Percentiles rank a stretch among this genome's conserved stretches.
Conservation (phyloP, 2,888 invertebrate species). For the Pseudanteris insignis region DNA sequence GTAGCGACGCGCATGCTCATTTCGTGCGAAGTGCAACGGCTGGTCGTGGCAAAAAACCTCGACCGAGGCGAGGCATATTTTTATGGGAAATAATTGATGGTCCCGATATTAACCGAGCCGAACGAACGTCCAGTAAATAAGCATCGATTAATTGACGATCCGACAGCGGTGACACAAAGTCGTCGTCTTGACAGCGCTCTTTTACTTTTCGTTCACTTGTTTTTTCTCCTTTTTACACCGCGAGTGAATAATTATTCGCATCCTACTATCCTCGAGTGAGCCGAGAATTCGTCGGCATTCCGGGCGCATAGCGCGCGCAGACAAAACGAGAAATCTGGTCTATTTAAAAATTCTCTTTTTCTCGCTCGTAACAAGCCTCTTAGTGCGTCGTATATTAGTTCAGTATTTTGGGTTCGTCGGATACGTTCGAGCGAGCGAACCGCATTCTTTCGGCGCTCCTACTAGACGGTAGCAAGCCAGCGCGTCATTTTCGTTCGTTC, state of each 20-base stretch:
- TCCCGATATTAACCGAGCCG: slow-evolving; percentile 8
- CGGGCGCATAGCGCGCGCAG: slow-evolving; percentile 22
- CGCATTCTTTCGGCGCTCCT: slow-evolving; percentile 41
- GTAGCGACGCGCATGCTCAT: slow-evolving; percentile 1
- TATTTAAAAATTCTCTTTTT: slow-evolving; percentile 46
- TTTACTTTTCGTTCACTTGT: no score
- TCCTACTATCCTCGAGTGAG: slow-evolving; percentile 16
- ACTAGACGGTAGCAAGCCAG: slow-evolving; percentile 26
- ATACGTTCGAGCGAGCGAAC: slow-evolving; percentile 38
- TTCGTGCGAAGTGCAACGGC: slow-evolving; percentile 5
- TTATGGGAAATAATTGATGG: slow-evolving; percentile 19
- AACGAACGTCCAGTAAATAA: slow-evolving; percentile 23
- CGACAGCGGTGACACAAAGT: slow-evolving; percentile 35
- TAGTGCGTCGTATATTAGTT: slow-evolving; percentile 50
- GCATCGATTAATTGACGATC: slow-evolving; percentile 35
- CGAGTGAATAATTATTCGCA: slow-evolving; percentile 36
- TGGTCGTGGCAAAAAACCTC: slow-evolving; percentile 2
- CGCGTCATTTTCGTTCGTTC: slow-evolving; percentile 32
- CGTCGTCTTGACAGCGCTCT: slow-evolving; percentile 33
- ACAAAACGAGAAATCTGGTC: slow-evolving; percentile 32
- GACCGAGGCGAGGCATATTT: slow-evolving; percentile 10
- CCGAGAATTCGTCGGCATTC: slow-evolving; percentile 35
- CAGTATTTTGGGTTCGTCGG: slow-evolving; percentile 50
- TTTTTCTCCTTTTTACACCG: no score
- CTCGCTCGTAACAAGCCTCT: slow-evolving; percentile 49